phyloP scores from a whole-genome alignment of 2,888 invertebrate genomes.

The Abrostola tripartita region DNA sequence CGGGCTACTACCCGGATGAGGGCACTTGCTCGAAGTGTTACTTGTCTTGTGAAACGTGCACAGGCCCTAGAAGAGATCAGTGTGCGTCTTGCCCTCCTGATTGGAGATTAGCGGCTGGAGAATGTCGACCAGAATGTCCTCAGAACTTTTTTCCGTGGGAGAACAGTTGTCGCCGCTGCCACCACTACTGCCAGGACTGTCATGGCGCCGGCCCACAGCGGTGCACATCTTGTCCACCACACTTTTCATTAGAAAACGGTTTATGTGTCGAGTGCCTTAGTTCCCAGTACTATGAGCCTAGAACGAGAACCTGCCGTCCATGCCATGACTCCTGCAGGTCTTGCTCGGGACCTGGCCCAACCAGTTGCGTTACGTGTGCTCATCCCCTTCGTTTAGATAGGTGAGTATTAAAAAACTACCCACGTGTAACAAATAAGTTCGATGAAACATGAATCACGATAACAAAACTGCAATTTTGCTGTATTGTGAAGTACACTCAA shows the following conservation, averaged over 20 bases:
- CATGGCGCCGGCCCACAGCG: constrained; percentile 93
- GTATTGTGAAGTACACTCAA: too few relatives aligned
- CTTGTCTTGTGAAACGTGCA: constrained; percentile 94
- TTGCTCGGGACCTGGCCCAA: constrained; percentile 92
- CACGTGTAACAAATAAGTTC: too few relatives aligned
- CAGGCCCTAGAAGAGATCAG: constrained; percentile 94
- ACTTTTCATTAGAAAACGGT: constrained; percentile 91
- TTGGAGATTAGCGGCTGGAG: constrained; percentile 94
- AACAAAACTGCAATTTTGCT: too few relatives aligned
- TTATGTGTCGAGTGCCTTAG: constrained; percentile 92
- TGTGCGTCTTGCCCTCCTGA: constrained; percentile 94
- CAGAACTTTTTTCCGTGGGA: constrained; percentile 94
- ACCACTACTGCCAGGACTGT: constrained; percentile 96
- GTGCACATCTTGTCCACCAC: constrained; percentile 92
- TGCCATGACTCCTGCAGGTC: constrained; percentile 92
- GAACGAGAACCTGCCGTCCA: constrained; percentile 91
- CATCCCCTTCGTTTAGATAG: constrained; percentile 91
- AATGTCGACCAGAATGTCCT: constrained; percentile 95
- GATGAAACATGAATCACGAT: too few relatives aligned
- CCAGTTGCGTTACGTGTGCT: constrained; percentile 91
- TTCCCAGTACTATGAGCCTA: constrained; percentile 92
- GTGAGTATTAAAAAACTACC: constrained; percentile 60
- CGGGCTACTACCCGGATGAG: constrained; percentile 95
- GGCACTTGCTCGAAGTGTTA: constrained; percentile 95
- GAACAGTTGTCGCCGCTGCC: constrained; percentile 95